Evolutionary conservation across 2,888 invertebrate genomes (phyloP).

Genomic region (Mythimna loreyi): DNA sequence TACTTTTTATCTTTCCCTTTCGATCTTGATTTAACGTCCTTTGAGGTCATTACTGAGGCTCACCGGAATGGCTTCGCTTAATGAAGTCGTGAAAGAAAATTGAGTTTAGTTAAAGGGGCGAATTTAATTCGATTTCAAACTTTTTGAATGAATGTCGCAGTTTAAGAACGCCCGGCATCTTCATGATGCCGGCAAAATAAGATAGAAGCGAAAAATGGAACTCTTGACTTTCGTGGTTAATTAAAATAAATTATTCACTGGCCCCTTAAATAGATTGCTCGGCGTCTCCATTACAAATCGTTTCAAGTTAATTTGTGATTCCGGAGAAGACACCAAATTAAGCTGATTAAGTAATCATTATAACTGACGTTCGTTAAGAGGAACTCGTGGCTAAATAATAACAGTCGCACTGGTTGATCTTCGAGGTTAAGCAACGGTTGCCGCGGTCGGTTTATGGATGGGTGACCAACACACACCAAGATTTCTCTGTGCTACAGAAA

Average conservation of each 20-base stretch:
- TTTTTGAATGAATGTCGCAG: slow-evolving; percentile 88
- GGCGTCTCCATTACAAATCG: slow-evolving; percentile 81
- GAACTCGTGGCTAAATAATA: slow-evolving; percentile 8
- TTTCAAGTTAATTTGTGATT: slow-evolving; percentile 77
- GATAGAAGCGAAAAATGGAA: slow-evolving; percentile 84
- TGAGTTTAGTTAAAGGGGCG: slow-evolving; percentile 90
- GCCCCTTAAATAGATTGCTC: slow-evolving; percentile 81
- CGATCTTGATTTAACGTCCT: slow-evolving; percentile 90
- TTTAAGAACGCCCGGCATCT: slow-evolving; percentile 77
- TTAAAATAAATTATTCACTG: slow-evolving; percentile 87
- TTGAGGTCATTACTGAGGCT: slow-evolving; percentile 89
- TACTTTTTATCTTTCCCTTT: slow-evolving; percentile 86
- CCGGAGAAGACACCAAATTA: slow-evolving; percentile 71
- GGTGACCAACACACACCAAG: no score
- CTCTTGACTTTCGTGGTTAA: slow-evolving; percentile 82
- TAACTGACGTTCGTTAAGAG: slow-evolving; percentile 46
- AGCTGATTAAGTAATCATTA: slow-evolving; percentile 70
- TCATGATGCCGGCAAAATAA: slow-evolving; percentile 82
- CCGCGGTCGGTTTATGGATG: neutral
- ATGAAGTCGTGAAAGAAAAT: slow-evolving; percentile 90
- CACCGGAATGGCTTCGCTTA: slow-evolving; percentile 89
- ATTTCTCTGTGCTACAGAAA: no score
- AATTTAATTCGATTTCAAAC: slow-evolving; percentile 90
- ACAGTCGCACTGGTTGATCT: neutral
- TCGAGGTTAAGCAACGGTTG: slow-evolving; percentile 1